phyloP scores from a whole-genome alignment of 92 coral and sea anemone species.

The Pocillopora grandis region DNA sequence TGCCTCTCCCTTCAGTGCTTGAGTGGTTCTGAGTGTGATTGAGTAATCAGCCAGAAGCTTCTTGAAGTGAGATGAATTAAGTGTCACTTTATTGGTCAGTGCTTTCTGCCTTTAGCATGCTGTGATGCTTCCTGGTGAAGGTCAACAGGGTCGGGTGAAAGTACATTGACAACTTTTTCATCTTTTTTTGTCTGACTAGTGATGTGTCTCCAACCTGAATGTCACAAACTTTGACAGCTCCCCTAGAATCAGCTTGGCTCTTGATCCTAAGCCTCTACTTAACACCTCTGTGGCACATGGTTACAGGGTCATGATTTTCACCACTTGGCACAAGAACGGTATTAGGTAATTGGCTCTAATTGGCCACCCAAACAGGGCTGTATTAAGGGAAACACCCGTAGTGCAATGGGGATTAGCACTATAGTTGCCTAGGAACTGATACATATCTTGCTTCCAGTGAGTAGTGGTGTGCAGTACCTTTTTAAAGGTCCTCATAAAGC shows the following conservation, averaged over 20 bases:
- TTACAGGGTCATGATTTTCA: not conserved
- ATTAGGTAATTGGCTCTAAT: constrained; percentile 5
- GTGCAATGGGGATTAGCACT: constrained; percentile 58
- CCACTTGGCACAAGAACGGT: not conserved
- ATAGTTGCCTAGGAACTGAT: constrained; percentile 36
- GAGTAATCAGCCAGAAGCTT: constrained; percentile 19
- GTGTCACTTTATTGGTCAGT: constrained; percentile 19
- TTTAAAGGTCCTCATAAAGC: constrained; percentile 51
- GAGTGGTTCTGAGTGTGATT: constrained; percentile 11
- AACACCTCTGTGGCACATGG: not conserved
- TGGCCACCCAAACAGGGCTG: constrained; percentile 33
- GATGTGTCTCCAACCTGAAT: constrained; percentile 28
- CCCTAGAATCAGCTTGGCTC: constrained; percentile 18
- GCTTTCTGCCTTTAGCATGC: constrained; percentile 49
- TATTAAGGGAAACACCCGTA: constrained; percentile 54
- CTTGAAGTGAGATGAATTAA: constrained; percentile 50
- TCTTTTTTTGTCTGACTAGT: constrained; percentile 21
- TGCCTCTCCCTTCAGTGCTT: constrained; percentile 20
- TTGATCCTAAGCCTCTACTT: constrained; percentile 32
- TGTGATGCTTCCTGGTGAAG: constrained; percentile 28
- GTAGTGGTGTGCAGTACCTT: constrained; percentile 40
- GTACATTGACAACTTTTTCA: constrained; percentile 22
- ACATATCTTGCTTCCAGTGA: constrained; percentile 48
- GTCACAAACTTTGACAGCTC: constrained; percentile 14
- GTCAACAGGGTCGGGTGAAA: constrained; percentile 31